Base-by-base conservation (phyloP, 1,140 invertebrate genomes). In the Druon quercuslanigerum region DNA sequence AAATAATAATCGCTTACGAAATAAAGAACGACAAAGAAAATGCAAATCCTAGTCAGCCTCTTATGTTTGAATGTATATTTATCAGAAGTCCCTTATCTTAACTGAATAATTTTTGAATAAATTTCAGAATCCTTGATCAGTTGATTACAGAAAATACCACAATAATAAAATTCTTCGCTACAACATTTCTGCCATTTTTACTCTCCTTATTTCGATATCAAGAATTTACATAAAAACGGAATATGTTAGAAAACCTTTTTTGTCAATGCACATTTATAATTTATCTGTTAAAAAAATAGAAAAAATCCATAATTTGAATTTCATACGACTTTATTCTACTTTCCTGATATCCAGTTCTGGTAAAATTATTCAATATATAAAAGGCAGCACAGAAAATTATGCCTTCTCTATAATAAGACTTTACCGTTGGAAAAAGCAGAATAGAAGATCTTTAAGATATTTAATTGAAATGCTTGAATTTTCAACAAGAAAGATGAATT, bases 81-180 rank as follows among this genome's bases (percentile, higher is more conserved):
- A 4, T 14, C 25, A 33, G 25, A 4, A 33, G 3, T 16, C 8
- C 40, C 25, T 33, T 66, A 66, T 66, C 57, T 16, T 25, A 60
- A 60, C 33, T 8, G 60, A 12, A 66, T 66, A 13, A 33, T n/a
- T n/a, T 56, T 40, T 66, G 11, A 66, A 66, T 66, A 40, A 66
- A 66, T 66, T 66, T 40, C 14, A 66, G 14, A 40, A 66, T 66
- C 57, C 40, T 46, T 46, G 40, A 25, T 33, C 57, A 33, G 20
- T 25, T 25, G 20, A 25, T 25, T 25, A 25, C 20, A 25, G 20
- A 25, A 25, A 25, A 25, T 25, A 1, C 20, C 20, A 25, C 20
- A 25, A 25, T 25, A 1, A 25, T 2, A 1, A 25, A 60, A 46
- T 40, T n/a, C 14, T 40, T 16, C 16, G 4, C 9, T n/a, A 40